Evolutionary conservation across 1,140 invertebrate species (phyloP), one percentile per base, ranked within the genome.

Genomic region (Heliconius hermathena): DNA sequence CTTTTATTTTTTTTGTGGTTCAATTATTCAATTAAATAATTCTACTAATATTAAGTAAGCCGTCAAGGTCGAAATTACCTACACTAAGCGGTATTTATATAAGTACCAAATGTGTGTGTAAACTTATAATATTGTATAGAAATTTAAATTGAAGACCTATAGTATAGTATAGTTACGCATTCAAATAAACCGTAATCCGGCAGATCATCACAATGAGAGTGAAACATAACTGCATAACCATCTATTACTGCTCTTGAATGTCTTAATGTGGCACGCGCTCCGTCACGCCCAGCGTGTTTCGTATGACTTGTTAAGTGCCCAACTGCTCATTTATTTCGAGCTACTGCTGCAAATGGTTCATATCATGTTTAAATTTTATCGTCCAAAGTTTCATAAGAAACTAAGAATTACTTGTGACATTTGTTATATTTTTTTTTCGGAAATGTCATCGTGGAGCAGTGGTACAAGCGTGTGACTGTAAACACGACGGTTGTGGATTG

Each of bases 271-370:
- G n/a, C 16, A 73, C 60, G 26, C 72, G 71, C 52, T 73, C 38
- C 26, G 71, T 78, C 26, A 79, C 78, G 78, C 60, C 77, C 57
- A 33, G 54, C 22, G 78, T 72, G 16, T 75, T 75, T 70, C 18
- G 41, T 49, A 79, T n/a, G 66, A 75, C 72, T 70, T 49, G 73
- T 60, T 71, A 79, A 73, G 66, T 36, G 46, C 20, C 66, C 38
- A 75, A 79, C 73, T 79, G 73, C 41, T 57, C 73, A 46, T 71
- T 38, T 73, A 73, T 73, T 71, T 76, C 60, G 33, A 73, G 72
- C 20, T 73, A 52, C 66, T 71, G 49, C 33, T 71, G 22, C 26
- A 76, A 38, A 71, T 71, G 60, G 22, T 29, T 5, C 20, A 72
- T 71, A 72, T 41, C 16, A n/a, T 38, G 22, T 1, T 38, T n/a